Evolutionary conservation across 2,888 invertebrate genomes (phyloP).

Genomic region (Lasioglossum calceatum): DNA sequence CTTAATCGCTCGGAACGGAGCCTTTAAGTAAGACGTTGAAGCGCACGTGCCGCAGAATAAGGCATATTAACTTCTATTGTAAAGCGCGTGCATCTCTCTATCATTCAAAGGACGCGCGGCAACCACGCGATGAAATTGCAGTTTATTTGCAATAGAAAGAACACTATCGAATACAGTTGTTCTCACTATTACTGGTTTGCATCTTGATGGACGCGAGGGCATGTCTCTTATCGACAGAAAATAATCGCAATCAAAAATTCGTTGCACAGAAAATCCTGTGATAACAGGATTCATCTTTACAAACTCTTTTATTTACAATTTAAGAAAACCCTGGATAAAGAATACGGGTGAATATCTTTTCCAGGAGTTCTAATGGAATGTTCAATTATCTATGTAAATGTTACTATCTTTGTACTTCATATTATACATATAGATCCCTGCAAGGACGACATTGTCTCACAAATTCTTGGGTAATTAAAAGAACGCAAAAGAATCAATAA

Average conservation of each 20-base stretch:
- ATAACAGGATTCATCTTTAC: background rate
- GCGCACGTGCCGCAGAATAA: slow-evolving; percentile 43
- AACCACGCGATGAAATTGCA: slow-evolving; percentile 29
- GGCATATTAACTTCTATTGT: slow-evolving; percentile 45
- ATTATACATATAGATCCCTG: too few relatives aligned
- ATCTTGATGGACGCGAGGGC: background rate
- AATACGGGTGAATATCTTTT: background rate
- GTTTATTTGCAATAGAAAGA: slow-evolving; percentile 39
- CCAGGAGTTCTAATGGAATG: too few relatives aligned
- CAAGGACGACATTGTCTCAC: too few relatives aligned
- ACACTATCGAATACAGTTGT: background rate
- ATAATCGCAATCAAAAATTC: slow-evolving; percentile 1
- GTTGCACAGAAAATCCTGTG: too few relatives aligned
- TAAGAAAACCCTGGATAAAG: background rate
- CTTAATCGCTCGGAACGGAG: slow-evolving; percentile 18
- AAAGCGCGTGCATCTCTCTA: slow-evolving; percentile 20
- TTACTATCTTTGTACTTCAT: too few relatives aligned
- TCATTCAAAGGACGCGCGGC: slow-evolving; percentile 20
- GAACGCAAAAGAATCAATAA: background rate
- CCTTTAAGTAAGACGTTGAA: slow-evolving; percentile 30
- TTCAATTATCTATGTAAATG: too few relatives aligned
- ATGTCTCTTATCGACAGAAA: background rate
- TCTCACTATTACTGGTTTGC: background rate
- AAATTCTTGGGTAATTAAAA: background rate
- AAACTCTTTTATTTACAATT: background rate